Evolutionary conservation across 1,140 invertebrate genomes (phyloP).

Genomic region (Brachionus paranguensis): DNA sequence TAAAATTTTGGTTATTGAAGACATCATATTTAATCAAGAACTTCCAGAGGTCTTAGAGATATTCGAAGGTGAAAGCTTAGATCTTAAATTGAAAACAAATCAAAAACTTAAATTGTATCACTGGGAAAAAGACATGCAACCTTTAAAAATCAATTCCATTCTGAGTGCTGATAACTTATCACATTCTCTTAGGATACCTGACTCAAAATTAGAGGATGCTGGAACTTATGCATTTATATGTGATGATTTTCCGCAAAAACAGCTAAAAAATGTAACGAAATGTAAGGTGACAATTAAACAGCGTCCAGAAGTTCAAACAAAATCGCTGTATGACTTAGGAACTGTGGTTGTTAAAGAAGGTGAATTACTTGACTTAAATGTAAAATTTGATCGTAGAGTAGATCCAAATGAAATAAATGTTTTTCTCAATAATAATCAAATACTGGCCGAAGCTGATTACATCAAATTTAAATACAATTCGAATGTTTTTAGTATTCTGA

Average conservation of each 20-base stretch:
- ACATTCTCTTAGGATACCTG: neutral
- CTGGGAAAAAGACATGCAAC: neutral
- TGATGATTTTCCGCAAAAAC: neutral
- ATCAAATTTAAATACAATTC: neutral
- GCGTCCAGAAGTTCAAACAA: neutral
- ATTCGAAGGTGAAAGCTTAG: neutral
- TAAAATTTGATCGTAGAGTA: neutral
- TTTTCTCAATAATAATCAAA: neutral
- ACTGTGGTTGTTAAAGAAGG: neutral
- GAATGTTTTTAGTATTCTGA: neutral
- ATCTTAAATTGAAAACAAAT: constrained; percentile 17
- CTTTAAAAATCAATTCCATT: neutral
- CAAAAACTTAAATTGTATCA: neutral
- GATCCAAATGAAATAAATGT: neutral
- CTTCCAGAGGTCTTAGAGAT: neutral
- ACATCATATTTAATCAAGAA: no score
- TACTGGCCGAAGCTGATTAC: neutral
- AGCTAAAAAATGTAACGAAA: neutral
- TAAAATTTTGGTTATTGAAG: neutral
- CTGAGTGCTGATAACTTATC: neutral
- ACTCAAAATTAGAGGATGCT: neutral
- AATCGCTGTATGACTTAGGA: neutral
- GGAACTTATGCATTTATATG: neutral
- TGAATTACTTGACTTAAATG: neutral
- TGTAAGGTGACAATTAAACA: neutral